Conservation (phyloP, 2,113 vertebrate genomes). For the Melanotaenia duboulayi region DNA sequence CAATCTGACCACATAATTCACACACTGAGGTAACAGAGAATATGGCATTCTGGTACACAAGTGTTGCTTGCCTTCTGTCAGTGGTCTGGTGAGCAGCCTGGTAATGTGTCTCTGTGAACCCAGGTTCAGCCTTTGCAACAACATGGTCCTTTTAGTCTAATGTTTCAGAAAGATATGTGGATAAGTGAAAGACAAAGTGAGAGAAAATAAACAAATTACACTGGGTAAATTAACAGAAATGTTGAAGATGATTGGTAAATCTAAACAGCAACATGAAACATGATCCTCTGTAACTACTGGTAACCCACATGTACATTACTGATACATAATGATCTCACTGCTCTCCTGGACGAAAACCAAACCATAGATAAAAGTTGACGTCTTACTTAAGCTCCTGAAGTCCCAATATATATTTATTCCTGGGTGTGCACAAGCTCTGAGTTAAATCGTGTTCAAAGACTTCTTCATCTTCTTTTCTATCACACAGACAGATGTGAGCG, state of each 20-base stretch:
- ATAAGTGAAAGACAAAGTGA: background rate
- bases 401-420: slow-evolving; percentile 1
- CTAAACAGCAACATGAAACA: background rate
- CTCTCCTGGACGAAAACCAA: background rate
- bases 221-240: background rate
- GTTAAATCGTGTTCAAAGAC: slow-evolving; percentile 20
- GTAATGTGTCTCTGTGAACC: slow-evolving; percentile 36
- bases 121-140: slow-evolving; percentile 62
- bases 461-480: slow-evolving; percentile 28
- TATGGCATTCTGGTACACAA: background rate
- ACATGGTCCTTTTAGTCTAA: slow-evolving; percentile 49
- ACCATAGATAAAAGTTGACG: background rate
- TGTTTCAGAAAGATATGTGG: background rate
- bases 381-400: slow-evolving; percentile 37
- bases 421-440: background rate
- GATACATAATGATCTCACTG: background rate
- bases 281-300: background rate
- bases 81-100: slow-evolving; percentile 41
- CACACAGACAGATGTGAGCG: slow-evolving; percentile 6
- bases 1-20: background rate
- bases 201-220: background rate
- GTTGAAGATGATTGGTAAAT: background rate
- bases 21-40: background rate
- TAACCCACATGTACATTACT: background rate
- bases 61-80: slow-evolving; percentile 65